Evolutionary conservation across 2,113 vertebrate genomes (phyloP), one percentile per base, ranked within the genome.

Genomic region (Stegastes partitus): DNA sequence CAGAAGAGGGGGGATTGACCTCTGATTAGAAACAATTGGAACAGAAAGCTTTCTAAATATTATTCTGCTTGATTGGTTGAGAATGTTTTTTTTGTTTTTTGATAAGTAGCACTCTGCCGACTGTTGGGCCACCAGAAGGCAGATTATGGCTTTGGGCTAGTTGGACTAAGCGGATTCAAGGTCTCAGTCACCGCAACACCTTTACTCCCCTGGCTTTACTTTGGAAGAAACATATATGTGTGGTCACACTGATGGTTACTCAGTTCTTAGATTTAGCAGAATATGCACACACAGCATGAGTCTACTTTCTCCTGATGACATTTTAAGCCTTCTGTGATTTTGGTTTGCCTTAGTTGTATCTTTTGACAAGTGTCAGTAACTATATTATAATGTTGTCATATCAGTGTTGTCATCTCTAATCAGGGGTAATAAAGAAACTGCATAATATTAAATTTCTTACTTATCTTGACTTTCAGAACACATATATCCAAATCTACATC

Each of bases 401-500:
- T 12, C 2, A 15, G 1, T 21, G 19, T 21, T 50, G 47, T 10
- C 21, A 9, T 21, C 5, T 19, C 7, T 21, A 19, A 19, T 50
- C n/a, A 9, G 10, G n/a, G 61, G 4, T 14, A 21, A 59, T 56
- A 14, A 56, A 21, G 25, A 22, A 22, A 25, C 19, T 53, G 3
- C 4, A 14, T 44, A 53, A 85, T 65, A 18, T 37, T 11, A 74
- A 26, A 68, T 64, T 14, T 63, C 23, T 45, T 26, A 79, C 15
- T 73, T 74, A 4, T 37, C 71, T 91, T 64, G 70, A 50, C 45
- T 92, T 92, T 71, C 90, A 95, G 94, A 75, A 85, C 83, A 59
- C 95, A 95, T 68, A 87, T 95, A 83, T 92, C 86, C 89, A 97
- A 95, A 92, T 96, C 96, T 51, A 74, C 93, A 79, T 96, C 96